phyloP scores from a whole-genome alignment of 2,797 vertebrate species.

The Rhinoraja longicauda region DNA sequence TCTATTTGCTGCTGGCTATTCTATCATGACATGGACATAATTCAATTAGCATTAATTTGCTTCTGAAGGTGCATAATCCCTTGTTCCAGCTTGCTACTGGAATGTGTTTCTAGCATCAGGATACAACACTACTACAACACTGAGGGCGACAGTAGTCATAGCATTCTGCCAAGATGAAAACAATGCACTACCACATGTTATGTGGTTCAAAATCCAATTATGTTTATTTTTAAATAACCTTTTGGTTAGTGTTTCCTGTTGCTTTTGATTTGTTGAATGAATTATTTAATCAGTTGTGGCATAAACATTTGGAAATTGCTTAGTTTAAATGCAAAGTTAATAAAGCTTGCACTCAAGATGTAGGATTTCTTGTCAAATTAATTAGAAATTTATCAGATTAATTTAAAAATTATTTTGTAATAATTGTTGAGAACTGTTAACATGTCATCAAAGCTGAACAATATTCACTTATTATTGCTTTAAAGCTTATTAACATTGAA shows the following conservation, averaged over 20 bases:
- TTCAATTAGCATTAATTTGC: conserved; percentile 24
- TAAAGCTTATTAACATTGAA: neutral
- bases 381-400: neutral
- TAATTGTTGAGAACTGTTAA: conserved; percentile 8
- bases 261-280: conserved; percentile 29
- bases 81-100: neutral
- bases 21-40: neutral
- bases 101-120: neutral
- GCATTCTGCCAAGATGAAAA: conserved; percentile 4
- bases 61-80: conserved; percentile 19
- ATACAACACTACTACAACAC: neutral
- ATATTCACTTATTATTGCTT: neutral
- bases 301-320: neutral
- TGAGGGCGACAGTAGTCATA: neutral
- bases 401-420: neutral
- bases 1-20: neutral
- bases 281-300: conserved; percentile 26
- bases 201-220: conserved; percentile 13
- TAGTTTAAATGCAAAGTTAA: neutral
- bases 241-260: neutral
- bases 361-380: conserved; percentile 3
- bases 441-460: neutral
- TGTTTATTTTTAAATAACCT: conserved; percentile 2
- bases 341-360: neutral
- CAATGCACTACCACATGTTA: neutral